A percentile compares a stretch with the other conserved stretches of the same genome.
These are phyloP conservation scores for Passer domesticus DNA, from an alignment of 2,113 vertebrate species.

Conservation along the genomic window DNA sequence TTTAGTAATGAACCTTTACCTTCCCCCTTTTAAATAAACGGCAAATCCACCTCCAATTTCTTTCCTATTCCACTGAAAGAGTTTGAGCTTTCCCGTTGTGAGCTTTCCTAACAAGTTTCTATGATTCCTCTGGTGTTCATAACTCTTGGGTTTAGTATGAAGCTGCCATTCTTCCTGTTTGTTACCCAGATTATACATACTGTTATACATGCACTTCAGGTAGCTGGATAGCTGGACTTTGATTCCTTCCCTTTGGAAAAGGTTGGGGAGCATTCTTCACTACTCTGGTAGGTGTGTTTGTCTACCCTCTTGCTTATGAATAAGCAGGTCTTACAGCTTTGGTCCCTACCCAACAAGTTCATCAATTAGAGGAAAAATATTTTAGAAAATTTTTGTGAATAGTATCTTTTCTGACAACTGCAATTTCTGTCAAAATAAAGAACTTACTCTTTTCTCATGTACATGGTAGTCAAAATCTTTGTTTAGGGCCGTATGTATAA, in stretches of 20 bases:
- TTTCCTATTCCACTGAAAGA: not conserved
- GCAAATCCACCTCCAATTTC: not conserved
- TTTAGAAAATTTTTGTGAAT: not conserved
- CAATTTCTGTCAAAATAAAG: not conserved
- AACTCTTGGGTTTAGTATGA: not conserved
- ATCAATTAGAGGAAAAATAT: not conserved
- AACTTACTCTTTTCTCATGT: not conserved
- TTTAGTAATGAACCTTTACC: not conserved
- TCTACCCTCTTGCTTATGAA: not conserved
- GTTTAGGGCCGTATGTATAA: not conserved
- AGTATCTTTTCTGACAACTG: accelerated
- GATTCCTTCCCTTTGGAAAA: not conserved
- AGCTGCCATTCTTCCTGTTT: not conserved
- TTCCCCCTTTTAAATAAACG: not conserved
- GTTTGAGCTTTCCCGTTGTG: not conserved
- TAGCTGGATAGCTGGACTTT: not conserved
- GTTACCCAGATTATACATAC: accelerated
- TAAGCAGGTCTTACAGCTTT: not conserved
- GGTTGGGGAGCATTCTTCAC: not conserved
- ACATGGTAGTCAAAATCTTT: not conserved
- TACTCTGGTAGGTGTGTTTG: not conserved
- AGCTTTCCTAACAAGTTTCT: not conserved
- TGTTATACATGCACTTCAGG: not conserved
- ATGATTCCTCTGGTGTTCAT: not conserved
- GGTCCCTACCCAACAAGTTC: accelerated